Percentiles rank a stretch among this genome's conserved stretches.
These are phyloP conservation scores for Zoanthus sansibaricus DNA, from an alignment of 92 coral and sea anemone species.

Conservation along the genomic window DNA sequence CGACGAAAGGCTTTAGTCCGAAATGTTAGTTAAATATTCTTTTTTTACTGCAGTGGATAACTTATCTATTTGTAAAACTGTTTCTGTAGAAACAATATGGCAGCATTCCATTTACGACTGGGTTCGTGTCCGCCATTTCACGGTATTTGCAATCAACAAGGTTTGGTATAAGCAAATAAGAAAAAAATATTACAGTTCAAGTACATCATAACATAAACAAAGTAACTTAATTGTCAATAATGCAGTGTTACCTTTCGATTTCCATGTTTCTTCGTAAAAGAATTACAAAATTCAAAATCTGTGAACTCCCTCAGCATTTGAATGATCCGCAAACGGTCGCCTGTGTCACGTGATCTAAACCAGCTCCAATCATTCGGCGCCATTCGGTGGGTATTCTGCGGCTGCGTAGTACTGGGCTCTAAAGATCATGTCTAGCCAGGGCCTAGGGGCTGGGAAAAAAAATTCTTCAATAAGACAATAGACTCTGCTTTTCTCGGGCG, in stretches of 20 bases:
- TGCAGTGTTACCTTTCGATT: constrained; percentile 52
- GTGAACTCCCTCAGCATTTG: constrained; percentile 45
- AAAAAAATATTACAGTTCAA: background rate
- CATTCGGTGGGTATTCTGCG: constrained; percentile 16
- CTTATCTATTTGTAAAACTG: no score
- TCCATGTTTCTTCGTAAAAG: constrained; percentile 46
- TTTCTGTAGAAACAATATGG: no score
- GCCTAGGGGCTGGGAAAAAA: no score
- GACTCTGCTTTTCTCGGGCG: no score
- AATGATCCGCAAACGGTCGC: constrained; percentile 90
- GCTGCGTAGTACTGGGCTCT: no score
- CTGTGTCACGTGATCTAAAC: constrained; percentile 62
- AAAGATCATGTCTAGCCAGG: no score
- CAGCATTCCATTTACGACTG: background rate
- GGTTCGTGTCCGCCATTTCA: background rate
- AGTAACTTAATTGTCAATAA: background rate
- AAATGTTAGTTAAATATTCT: no score
- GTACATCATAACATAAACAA: background rate
- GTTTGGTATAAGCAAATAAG: background rate
- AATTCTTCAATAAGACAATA: no score
- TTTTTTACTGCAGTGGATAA: no score
- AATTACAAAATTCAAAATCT: background rate
- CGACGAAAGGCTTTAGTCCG: no score
- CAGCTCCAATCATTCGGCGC: constrained; percentile 32
- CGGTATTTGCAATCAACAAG: background rate